Evolutionary conservation across 2,797 vertebrate genomes (phyloP), one percentile per base, ranked within the genome.

Genomic region (Poeciliopsis paucimaculata): DNA sequence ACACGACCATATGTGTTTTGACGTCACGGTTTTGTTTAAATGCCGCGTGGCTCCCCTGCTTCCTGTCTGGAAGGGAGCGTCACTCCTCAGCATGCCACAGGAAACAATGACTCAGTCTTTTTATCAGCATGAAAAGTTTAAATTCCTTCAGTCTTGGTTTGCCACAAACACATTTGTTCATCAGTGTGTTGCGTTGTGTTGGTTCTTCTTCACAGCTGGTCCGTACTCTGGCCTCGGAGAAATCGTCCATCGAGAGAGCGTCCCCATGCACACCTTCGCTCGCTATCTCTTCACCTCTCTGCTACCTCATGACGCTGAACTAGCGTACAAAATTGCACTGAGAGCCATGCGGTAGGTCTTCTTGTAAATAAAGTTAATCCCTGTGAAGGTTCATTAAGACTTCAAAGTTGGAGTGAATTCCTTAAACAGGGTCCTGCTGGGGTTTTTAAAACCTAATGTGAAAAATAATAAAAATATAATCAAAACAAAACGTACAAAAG

Each of bases 201-300:
- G 68, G 73, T 53, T 31, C 11, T 75, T 51, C 31, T 15, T 45
- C 45, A 66, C 95, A 99, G 98, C 97, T 90, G 98, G 98, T 86
- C 98, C 97, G 3, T 99, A 99, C 89, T 98, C 97, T 92, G 98
- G 98, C 92, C 96, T 99, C 75, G 98, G 98, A 55, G 98, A 99
- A 96, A 96, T 99, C 62, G 95, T 98, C 90, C 97, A 99, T 94
- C 96, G 98, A 96, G 98, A 99, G 96, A 99, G 98, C 2, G 97
- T 99, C 94, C 98, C 98, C 94, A 99, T 99, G 98, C 98, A 99
- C 96, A 99, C 98, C 79, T 99, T 98, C 95, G 98, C 98, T 96
- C 98, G 98, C 95, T 98, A 98, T 97, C 98, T 99, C 77, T 99
- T 99, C 96, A 98, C 98, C 94, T 98, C 96, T 94, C 98, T 99